These are phyloP conservation scores for Crotalus tigris DNA, from an alignment of 2,113 vertebrate genomes.

Conservation along the genomic window DNA sequence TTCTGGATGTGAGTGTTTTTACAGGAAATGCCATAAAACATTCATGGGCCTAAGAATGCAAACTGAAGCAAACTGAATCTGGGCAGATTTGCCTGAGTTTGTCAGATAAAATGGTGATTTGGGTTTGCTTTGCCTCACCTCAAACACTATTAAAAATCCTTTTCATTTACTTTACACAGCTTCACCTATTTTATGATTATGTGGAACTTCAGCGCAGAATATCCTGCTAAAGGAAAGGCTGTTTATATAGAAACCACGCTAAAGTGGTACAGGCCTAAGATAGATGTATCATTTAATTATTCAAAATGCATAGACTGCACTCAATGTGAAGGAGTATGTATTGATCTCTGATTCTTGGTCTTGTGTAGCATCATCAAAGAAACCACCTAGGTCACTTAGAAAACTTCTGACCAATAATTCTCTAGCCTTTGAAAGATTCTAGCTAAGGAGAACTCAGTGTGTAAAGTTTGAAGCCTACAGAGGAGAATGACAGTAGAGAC, in stretches of 20 bases:
- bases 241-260: neutral
- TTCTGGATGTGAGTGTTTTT: conserved; percentile 80
- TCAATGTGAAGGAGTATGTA: neutral
- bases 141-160: conserved; percentile 61
- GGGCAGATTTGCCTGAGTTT: conserved; percentile 63
- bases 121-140: conserved; percentile 63
- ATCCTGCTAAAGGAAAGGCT: neutral
- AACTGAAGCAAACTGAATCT: conserved; percentile 78
- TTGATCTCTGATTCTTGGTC: neutral
- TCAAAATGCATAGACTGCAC: neutral
- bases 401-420: neutral
- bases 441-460: neutral
- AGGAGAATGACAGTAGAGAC: neutral
- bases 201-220: conserved; percentile 17
- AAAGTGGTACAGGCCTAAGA: neutral
- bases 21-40: conserved; percentile 84
- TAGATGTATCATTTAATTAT: neutral
- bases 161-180: conserved; percentile 58
- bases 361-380: neutral
- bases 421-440: neutral
- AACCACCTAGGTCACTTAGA: neutral
- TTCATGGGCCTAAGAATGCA: conserved; percentile 82
- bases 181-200: conserved; percentile 26
- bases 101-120: conserved; percentile 66
- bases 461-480: neutral